Percentiles rank a stretch among this genome's conserved stretches.
Conservation (phyloP, 2,888 invertebrate genomes). For the Ectemnius lituratus region DNA sequence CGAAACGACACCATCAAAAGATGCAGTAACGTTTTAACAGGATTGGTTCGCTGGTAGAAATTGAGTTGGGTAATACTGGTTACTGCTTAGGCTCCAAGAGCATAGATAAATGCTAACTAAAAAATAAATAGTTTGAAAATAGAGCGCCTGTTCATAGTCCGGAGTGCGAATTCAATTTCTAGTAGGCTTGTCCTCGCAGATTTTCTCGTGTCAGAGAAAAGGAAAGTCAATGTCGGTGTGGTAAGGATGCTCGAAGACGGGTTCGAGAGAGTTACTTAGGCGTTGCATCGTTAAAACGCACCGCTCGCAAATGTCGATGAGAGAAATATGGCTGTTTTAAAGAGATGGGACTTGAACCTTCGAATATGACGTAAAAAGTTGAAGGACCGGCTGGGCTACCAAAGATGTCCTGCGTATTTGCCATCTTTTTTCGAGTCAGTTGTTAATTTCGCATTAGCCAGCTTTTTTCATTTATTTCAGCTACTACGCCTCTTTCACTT, state of each 20-base stretch:
- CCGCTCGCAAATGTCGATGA: conserved; percentile 58
- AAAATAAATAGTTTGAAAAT: no score
- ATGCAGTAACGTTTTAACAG: no score
- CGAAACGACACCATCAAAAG: no score
- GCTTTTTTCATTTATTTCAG: conserved; percentile 6
- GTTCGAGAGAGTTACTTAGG: conserved; percentile 40
- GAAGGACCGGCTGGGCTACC: conserved; percentile 45
- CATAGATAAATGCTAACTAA: no score
- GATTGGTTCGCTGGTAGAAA: no score
- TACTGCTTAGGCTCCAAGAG: no score
- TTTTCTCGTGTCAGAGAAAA: conserved; percentile 29
- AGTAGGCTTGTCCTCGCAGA: not conserved
- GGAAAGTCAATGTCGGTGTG: conserved; percentile 43
- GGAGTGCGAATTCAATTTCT: no score
- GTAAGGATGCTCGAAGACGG: conserved; percentile 40
- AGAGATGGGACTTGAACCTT: conserved; percentile 59
- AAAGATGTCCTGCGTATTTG: conserved; percentile 56
- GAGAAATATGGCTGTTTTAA: conserved; percentile 58
- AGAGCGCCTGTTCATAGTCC: no score
- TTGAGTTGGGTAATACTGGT: no score
- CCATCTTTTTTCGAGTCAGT: conserved; percentile 33
- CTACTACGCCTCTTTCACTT: not conserved
- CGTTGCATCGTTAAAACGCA: conserved; percentile 51
- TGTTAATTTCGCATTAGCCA: conserved; percentile 47
- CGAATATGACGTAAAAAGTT: conserved; percentile 56